Percentiles rank a stretch among this genome's conserved stretches.
Evolutionary conservation across 2,797 vertebrate genomes (phyloP).

Genomic region (Parambassis ranga): DNA sequence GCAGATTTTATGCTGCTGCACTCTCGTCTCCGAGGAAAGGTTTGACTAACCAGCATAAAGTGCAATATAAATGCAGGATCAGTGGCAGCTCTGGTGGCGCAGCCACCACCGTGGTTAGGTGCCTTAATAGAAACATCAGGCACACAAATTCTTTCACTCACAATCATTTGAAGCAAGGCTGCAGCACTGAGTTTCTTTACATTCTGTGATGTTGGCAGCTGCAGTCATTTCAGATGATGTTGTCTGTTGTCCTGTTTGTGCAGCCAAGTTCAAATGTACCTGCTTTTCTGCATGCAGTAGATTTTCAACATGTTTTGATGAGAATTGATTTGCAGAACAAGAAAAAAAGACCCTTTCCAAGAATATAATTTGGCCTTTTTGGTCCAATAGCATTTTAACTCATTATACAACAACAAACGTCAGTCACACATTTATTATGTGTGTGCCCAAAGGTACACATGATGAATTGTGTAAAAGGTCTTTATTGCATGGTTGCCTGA

Average conservation of each 20-base stretch:
- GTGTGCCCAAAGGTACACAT: not conserved
- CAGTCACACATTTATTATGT: not conserved
- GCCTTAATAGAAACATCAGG: not conserved
- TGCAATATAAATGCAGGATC: no score
- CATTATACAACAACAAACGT: constrained; percentile 25
- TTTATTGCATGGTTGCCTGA: not conserved
- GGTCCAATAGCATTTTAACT: not conserved
- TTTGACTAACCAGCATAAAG: constrained; percentile 1
- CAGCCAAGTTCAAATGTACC: not conserved
- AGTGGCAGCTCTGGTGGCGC: no score
- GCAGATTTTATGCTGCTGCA: no score
- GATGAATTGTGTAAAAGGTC: constrained; percentile 22
- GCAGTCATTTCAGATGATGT: not conserved
- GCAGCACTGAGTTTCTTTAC: not conserved
- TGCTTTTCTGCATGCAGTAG: not conserved
- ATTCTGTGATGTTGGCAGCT: not conserved
- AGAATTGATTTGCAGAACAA: constrained; percentile 1
- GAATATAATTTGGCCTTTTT: not conserved
- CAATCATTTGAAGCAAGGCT: not conserved
- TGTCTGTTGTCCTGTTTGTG: constrained; percentile 13
- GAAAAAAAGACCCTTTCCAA: not conserved
- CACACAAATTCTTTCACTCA: not conserved
- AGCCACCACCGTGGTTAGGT: not conserved
- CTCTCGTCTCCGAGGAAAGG: no score
- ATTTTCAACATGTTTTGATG: constrained; percentile 1